Evolutionary conservation across 2,797 vertebrate genomes (phyloP), one percentile per base, ranked within the genome.

Genomic region (Cheirogaleus major): DNA sequence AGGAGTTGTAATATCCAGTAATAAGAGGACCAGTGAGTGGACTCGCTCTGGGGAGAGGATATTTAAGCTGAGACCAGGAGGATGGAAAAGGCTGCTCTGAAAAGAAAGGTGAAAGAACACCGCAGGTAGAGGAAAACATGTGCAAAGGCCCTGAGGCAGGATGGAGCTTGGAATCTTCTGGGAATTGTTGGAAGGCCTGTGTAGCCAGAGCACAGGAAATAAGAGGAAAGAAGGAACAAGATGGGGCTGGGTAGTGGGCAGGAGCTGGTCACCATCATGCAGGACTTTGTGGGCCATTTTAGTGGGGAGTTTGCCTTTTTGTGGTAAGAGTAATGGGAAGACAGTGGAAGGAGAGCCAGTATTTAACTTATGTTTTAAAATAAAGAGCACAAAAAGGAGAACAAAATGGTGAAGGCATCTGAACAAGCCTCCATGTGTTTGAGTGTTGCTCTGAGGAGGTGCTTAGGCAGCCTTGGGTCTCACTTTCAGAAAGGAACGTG

Each of bases 371-470:
- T 20, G 10, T 18, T 63, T 63, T 17, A 41, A 22, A 18, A 45
- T 38, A 38, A 52, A 25, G 27, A 57, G 6, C 22, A 57, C 55
- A 57, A 57, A 55, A 57, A 57, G 55, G 55, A 57, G 55, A 43
- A 7, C 23, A 5, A 35, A 2, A 1, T 4, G 8, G 12, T 0
- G 9, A 6, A 23, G 41, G 59, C 38, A 8, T 27, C 8, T 30
- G 69, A 35, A 23, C 14, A 25, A 22, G 12, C 27, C 12, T 1
- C 3, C 8, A 1, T 50, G 38, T 41, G 4, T 59, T 30, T 10
- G 17, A 67, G 9, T 3, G 4, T 45, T 59, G 67, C 78, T 52
- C 63, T 72, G 43, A 65, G 30, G 67, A 50, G 72, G n/a, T 32
- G 2, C 11, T 43, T 22, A 50, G 50, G 41, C 27, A 52, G 43